A percentile compares a stretch with the other conserved stretches of the same genome.
Evolutionary conservation across 2,797 vertebrate genomes (phyloP).

Genomic region (Pithecia hirsuta): DNA sequence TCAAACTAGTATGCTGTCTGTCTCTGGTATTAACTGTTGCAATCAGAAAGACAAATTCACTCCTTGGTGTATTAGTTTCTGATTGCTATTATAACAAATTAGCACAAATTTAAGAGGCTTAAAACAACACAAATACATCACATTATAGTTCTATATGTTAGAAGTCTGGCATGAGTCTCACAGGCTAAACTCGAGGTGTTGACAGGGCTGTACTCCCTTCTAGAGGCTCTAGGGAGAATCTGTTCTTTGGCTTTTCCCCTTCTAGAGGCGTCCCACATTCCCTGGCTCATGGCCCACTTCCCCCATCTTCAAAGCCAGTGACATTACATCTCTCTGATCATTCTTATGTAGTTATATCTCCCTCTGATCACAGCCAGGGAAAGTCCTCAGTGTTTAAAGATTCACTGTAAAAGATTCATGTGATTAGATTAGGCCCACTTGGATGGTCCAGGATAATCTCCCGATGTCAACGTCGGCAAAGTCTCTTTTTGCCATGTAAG

Average conservation of each 20-base stretch:
- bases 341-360: slow-evolving; percentile 43
- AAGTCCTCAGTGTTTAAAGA: slow-evolving; percentile 45
- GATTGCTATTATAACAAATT: background rate
- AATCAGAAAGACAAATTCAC: background rate
- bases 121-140: background rate
- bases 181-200: background rate
- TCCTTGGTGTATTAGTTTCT: background rate
- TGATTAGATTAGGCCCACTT: slow-evolving; percentile 59
- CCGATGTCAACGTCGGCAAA: background rate
- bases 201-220: background rate
- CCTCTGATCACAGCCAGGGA: slow-evolving; percentile 36
- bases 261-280: background rate
- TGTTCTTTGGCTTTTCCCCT: background rate
- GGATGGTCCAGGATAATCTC: slow-evolving; percentile 26
- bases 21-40: background rate
- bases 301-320: slow-evolving; percentile 12
- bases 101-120: background rate
- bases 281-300: background rate
- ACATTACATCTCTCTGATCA: background rate
- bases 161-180: background rate
- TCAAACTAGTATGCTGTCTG: background rate
- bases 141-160: background rate
- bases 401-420: slow-evolving; percentile 49
- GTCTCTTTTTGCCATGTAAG: slow-evolving; percentile 57
- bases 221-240: background rate